These are phyloP conservation scores for Dinothrombium tinctorium DNA, from an alignment of 1,140 invertebrate species.

Conservation along the genomic window DNA sequence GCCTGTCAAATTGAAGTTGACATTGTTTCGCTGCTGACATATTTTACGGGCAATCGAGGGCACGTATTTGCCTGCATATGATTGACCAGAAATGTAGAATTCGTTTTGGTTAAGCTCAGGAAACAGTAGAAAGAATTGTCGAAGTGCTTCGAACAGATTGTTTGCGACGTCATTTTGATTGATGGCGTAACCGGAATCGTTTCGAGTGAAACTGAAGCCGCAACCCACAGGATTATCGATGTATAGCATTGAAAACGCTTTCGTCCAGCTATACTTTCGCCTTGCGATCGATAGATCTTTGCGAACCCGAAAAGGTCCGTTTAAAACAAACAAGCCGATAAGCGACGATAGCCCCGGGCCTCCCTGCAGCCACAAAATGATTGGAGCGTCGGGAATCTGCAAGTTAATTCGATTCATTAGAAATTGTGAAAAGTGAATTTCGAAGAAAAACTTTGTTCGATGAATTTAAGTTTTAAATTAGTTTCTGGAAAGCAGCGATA, in stretches of 20 bases:
- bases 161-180: conserved; percentile 13
- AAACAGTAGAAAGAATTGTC: conserved; percentile 16
- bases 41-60: conserved; percentile 51
- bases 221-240: conserved; percentile 70
- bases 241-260: conserved; percentile 45
- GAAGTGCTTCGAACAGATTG: conserved; percentile 14
- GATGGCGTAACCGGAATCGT: conserved; percentile 10
- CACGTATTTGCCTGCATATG: conserved; percentile 33
- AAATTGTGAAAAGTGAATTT: not conserved
- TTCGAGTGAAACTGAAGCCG: conserved; percentile 16
- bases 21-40: conserved; percentile 26
- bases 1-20: conserved; percentile 22
- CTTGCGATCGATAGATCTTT: conserved; percentile 30
- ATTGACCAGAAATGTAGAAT: conserved; percentile 18
- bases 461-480: not conserved
- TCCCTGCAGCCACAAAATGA: conserved; percentile 63
- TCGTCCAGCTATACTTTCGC: conserved; percentile 44
- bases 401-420: not conserved
- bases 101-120: conserved; percentile 13
- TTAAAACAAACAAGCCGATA: conserved; percentile 52
- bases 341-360: conserved; percentile 52
- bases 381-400: conserved; percentile 25
- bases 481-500: not conserved
- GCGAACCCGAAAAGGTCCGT: conserved; percentile 39
- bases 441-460: not conserved